These are phyloP conservation scores for Eledone cirrhosa DNA, from an alignment of 2,888 invertebrate species.

Conservation along the genomic window DNA sequence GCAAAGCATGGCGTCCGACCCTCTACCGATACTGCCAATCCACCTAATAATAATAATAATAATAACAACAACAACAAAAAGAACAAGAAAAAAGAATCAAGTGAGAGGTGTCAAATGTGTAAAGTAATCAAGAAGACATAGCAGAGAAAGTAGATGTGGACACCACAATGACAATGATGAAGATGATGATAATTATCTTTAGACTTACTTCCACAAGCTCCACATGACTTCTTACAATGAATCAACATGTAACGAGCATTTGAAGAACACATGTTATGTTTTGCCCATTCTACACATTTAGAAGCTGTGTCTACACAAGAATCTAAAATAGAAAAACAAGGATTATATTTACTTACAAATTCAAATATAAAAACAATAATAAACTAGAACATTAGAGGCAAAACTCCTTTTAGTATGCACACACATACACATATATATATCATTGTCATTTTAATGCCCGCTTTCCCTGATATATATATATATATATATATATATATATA, in stretches of 20 bases:
- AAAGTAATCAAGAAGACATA: not conserved
- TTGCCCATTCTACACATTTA: slow-evolving; percentile 41
- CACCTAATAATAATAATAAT: no score
- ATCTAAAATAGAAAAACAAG: slow-evolving; percentile 23
- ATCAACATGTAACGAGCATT: slow-evolving; percentile 45
- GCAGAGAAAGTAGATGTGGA: not conserved
- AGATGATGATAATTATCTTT: not conserved
- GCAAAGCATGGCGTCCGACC: no score
- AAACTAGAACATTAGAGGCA: no score
- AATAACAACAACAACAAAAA: no score
- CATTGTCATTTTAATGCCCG: no score
- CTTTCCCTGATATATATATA: no score
- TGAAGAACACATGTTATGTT: slow-evolving; percentile 37
- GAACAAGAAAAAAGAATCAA: not conserved
- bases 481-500: no score
- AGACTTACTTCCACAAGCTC: slow-evolving; percentile 40
- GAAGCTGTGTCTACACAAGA: slow-evolving; percentile 37
- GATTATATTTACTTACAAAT: not conserved
- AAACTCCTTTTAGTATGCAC: no score
- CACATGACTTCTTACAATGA: slow-evolving; percentile 47
- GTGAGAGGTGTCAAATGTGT: not conserved
- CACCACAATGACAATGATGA: no score
- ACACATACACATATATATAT: no score
- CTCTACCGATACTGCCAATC: no score
- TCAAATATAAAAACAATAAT: no score